Evolutionary conservation across 2,888 invertebrate genomes (phyloP), one percentile per base, ranked within the genome.

Genomic region (Caenorhabditis sinica): DNA sequence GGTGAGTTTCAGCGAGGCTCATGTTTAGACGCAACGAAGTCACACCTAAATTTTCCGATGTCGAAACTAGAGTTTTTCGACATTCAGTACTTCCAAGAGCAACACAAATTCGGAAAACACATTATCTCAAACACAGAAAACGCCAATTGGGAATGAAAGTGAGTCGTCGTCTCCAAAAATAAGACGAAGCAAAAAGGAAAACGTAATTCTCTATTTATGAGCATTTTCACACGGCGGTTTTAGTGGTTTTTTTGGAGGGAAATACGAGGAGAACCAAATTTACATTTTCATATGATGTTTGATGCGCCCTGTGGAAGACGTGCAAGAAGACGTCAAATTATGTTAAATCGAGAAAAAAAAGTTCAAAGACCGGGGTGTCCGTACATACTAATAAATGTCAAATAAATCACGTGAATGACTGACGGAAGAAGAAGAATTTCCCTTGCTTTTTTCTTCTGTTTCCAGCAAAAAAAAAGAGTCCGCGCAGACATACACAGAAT

Each of bases 181-280:
- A 66, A 15, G 11, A 43, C 23, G 43, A 20, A 9, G 58, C n/a
- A n/a, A n/a, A n/a, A n/a, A n/a, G 45, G 45, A 30, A 43, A 43
- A 53, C 69, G 28, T 40, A 56, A 72, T 77, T 76, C 40, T 20
- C 45, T 79, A 79, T 79, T 79, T 72, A 79, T 79, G 79, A 65
- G 68, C 68, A 13, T 51, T 76, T 40, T 36, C 66, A 43, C 51
- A 56, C 56, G 56, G 28, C 23, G 40, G 28, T 13, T 65, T 23
- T 23, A 5, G 11, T 45, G 20, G 17, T 43, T 8, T 60, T 15
- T 60, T 15, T 17, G 8, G 28, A 28, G 45, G 17, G n/a, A 63
- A 60, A 20, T 9, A 60, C 11, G 61, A 40, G 33, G 15, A 6
- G 20, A 43, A 63, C 25, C 20, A 20, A 65, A 65, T 65, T 45